Base-by-base conservation (phyloP, 1,140 invertebrate species). In the Pseudobourletiella spinata region DNA sequence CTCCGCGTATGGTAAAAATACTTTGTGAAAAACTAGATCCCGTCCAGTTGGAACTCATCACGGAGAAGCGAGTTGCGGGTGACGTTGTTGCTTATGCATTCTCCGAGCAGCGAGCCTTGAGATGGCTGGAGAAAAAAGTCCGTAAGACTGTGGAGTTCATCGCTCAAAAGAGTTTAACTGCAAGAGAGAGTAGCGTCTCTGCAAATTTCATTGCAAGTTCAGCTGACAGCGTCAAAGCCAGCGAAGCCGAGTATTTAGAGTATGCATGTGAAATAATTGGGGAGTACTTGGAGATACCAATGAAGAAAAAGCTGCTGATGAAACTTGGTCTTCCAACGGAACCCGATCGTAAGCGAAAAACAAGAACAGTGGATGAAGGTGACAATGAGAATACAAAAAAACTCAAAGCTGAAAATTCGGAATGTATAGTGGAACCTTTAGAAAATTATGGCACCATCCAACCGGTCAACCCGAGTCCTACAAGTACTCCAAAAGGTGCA, bases 31-130 rank as follows among this genome's bases (percentile, higher is more conserved):
- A 58, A 32, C 48, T 68, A n/a, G 42, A 54, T 44, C 28, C 32
- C n/a, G 25, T 50, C 2, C 67, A 69, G 43, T 35, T 69, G 22
- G 60, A 68, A 62, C 63, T 66, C 30, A 51, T 71, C 4, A 35
- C 59, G 15, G 30, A 58, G 14, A 63, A 60, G 32, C 14, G 16
- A 69, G 67, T 61, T 2, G 35, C 25, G 43, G 65, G 54, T 25
- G 63, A 67, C 44, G 48, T 71, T 30, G 52, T 57, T 46, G 70
- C 67, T n/a, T 71, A 61, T 62, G 18, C 29, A 11, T 71, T 61
- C 29, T 61, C 48, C 22, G 67, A 71, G 64, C 57, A 65, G 15
- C 63, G 54, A 18, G 57, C 62, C 16, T 29, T 71, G 14, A 24
- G 24, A 8, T 71, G 70, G 70, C 56, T 71, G 22, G 54, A 14